A percentile compares a stretch with the other conserved stretches of the same genome.
phyloP scores from a whole-genome alignment of 2,113 vertebrate genomes.

The Diphyllodes magnificus region DNA sequence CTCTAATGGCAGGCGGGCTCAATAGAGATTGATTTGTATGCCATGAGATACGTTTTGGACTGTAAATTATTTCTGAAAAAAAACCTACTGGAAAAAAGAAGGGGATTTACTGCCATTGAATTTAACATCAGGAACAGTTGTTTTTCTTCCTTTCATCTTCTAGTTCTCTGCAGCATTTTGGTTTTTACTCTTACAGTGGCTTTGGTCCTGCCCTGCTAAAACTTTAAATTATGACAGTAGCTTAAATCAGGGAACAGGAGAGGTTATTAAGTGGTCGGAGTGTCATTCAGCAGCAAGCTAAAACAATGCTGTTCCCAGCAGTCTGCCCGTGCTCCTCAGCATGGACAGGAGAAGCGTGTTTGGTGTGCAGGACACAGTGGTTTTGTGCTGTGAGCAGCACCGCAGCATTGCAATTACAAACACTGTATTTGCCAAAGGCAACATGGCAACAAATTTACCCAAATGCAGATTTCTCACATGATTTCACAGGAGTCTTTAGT shows the following conservation, averaged over 20 bases:
- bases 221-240: background rate
- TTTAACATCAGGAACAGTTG: background rate
- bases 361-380: background rate
- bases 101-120: background rate
- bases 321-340: background rate
- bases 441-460: background rate
- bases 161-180: background rate
- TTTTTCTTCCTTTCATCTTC: background rate
- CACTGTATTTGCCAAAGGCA: background rate
- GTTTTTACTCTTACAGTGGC: background rate
- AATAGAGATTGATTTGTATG: background rate
- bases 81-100: background rate
- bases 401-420: background rate
- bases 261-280: background rate
- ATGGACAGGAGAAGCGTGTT: background rate
- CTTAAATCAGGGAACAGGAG: background rate
- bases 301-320: background rate
- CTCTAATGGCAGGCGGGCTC: background rate
- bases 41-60: background rate
- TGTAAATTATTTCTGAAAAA: conserved; percentile 19
- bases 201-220: background rate
- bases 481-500: background rate
- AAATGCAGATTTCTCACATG: background rate
- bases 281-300: background rate
- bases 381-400: background rate